Conservation (phyloP, 2,888 invertebrate genomes). For the Dendrolimus pini region DNA sequence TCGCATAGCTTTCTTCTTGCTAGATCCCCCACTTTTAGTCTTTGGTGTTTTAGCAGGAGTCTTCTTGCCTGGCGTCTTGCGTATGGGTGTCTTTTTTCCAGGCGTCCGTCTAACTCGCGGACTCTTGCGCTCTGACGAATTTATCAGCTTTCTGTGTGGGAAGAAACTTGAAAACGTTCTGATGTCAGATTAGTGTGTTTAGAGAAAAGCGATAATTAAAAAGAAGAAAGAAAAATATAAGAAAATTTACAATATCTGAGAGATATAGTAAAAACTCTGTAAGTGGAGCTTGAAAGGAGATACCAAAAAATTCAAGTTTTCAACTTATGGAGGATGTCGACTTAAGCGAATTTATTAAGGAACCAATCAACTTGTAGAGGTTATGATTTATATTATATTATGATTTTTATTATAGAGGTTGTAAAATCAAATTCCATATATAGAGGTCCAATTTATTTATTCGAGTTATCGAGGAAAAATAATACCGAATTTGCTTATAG, state of each 20-base stretch:
- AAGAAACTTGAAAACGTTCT: slow-evolving; percentile 55
- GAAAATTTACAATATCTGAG: neutral
- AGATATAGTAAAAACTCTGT: neutral
- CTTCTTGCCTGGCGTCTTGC: slow-evolving; percentile 68
- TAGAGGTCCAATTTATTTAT: too few species aligned
- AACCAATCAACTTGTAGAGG: too few species aligned
- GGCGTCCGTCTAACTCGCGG: slow-evolving; percentile 71
- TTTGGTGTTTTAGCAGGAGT: slow-evolving; percentile 76
- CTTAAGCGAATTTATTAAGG: too few species aligned
- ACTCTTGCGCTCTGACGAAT: slow-evolving; percentile 58
- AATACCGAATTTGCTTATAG: too few species aligned
- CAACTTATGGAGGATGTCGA: too few species aligned
- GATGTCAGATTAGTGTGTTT: slow-evolving; percentile 26
- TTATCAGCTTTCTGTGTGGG: slow-evolving; percentile 67
- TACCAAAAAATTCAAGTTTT: too few species aligned
- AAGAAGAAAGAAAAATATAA: neutral
- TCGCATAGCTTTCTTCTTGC: slow-evolving; percentile 75
- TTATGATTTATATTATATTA: too few species aligned
- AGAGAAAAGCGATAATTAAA: slow-evolving; percentile 3
- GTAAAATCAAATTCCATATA: too few species aligned
- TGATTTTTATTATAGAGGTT: too few species aligned
- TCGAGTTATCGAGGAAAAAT: too few species aligned
- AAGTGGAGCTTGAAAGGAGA: too few species aligned
- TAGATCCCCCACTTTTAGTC: slow-evolving; percentile 77
- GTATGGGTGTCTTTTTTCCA: slow-evolving; percentile 54